Evolutionary conservation across 2,888 invertebrate genomes (phyloP).

Genomic region (Notodonta dromedarius): DNA sequence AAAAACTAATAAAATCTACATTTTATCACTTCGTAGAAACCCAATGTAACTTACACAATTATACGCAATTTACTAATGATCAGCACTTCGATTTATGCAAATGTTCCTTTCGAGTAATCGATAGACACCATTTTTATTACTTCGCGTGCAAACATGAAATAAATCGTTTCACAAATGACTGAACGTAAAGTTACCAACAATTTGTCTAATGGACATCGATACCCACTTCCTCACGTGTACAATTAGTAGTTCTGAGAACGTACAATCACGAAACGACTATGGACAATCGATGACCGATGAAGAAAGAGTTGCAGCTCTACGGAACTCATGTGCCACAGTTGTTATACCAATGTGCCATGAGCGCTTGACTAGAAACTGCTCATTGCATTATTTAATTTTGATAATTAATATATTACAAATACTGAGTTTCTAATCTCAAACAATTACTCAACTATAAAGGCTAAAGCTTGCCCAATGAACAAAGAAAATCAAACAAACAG

Average conservation of each 20-base stretch:
- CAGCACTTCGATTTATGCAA: conserved; percentile 62
- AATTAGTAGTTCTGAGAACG: conserved; percentile 45
- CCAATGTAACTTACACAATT: conserved; percentile 58
- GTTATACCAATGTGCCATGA: conserved; percentile 11
- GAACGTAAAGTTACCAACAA: conserved; percentile 59
- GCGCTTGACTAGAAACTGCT: conserved; percentile 2
- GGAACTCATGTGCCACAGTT: conserved; percentile 8
- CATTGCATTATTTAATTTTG: neutral
- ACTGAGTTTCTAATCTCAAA: conserved; percentile 6
- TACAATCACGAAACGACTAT: conserved; percentile 52
- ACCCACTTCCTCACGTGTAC: conserved; percentile 60
- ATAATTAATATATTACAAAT: conserved; percentile 7
- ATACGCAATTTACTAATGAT: conserved; percentile 58
- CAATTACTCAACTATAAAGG: conserved; percentile 9
- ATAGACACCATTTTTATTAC: conserved; percentile 57
- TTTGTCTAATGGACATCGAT: conserved; percentile 68
- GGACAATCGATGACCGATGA: conserved; percentile 31
- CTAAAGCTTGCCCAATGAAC: conserved; percentile 18
- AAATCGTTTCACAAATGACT: conserved; percentile 64
- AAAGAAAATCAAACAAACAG: conserved; percentile 46
- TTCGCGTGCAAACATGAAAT: conserved; percentile 75
- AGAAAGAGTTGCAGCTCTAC: conserved; percentile 31
- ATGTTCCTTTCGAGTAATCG: conserved; percentile 63
- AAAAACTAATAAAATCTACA: conserved; percentile 50
- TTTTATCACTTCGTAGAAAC: conserved; percentile 55